Evolutionary conservation across 1,140 invertebrate genomes (phyloP), one percentile per base, ranked within the genome.

Genomic region (Lasaia peninsularis): DNA sequence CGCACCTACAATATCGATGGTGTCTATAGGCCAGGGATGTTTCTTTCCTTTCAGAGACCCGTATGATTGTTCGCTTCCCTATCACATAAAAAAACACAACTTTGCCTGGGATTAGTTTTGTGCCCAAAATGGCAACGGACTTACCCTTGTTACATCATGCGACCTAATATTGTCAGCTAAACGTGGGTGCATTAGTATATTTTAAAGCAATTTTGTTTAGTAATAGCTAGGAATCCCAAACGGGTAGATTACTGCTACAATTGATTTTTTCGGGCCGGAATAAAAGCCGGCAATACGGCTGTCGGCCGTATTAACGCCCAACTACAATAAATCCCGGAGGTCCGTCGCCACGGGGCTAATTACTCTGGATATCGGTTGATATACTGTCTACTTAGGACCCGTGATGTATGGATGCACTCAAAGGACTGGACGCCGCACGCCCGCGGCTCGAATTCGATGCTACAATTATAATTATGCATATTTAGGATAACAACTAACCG

Each of bases 281-380:
- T 81, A 85, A 88, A 86, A 73, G 81, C 71, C 84, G 79, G 80
- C 78, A 77, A 68, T 64, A 86, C 75, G 85, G 78, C 78, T 85
- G 82, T 86, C 85, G 78, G 79, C 35, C 71, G 75, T 69, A 86
- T 88, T 88, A 86, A 81, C 85, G 85, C 79, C 85, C 80, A 73
- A 75, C 75, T 64, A 80, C 80, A 75, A 88, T 88, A 88, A 88
- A 88, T 88, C 78, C 75, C 68, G 73, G 78, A 75, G 80, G 75
- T 88, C 81, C 73, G 81, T 88, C 81, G 82, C 85, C 77, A 83
- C 62, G 51, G 82, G 85, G 71, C 85, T 88, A 88, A 88, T 88
- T 88, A 88, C 85, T 83, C 80, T 78, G 84, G 75, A 85, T 84
- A 81, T 75, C 78, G 71, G 77, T 81, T 88, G 85, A 88, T 88